Evolutionary conservation across 2,113 vertebrate genomes (phyloP).

Genomic region (Phocoena phocoena): DNA sequence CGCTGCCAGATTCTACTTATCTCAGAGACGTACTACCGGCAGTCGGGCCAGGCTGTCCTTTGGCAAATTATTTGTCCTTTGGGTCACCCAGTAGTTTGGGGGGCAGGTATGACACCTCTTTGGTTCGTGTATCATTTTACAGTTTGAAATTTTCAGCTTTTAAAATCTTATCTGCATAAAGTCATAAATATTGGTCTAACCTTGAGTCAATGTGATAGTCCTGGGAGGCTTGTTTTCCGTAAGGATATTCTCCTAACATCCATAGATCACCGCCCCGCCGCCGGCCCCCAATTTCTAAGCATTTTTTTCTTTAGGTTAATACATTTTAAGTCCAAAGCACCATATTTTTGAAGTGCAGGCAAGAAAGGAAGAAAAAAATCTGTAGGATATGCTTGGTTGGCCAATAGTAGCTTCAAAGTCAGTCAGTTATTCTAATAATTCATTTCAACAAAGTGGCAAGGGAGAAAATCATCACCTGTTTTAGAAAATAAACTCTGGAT

Average conservation of each 20-base stretch:
- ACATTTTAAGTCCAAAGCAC: slow-evolving; percentile 5
- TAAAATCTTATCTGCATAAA: slow-evolving; percentile 19
- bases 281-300: neutral
- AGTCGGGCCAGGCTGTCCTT: neutral
- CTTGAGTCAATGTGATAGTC: slow-evolving; percentile 30
- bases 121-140: neutral
- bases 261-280: neutral
- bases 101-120: neutral
- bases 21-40: neutral
- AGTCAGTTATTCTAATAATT: slow-evolving; percentile 13
- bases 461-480: neutral
- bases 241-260: neutral
- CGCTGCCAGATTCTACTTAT: neutral
- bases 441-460: neutral
- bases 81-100: slow-evolving; percentile 22
- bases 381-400: neutral
- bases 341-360: neutral
- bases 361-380: neutral
- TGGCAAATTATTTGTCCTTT: slow-evolving; percentile 13
- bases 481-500: slow-evolving; percentile 10
- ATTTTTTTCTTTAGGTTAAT: neutral
- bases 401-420: neutral
- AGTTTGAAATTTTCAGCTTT: slow-evolving; percentile 40
- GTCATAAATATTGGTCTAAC: slow-evolving; percentile 15
- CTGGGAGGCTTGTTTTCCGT: slow-evolving; percentile 18